Evolutionary conservation across 2,113 vertebrate genomes (phyloP).

Genomic region (Melanotaenia duboulayi): DNA sequence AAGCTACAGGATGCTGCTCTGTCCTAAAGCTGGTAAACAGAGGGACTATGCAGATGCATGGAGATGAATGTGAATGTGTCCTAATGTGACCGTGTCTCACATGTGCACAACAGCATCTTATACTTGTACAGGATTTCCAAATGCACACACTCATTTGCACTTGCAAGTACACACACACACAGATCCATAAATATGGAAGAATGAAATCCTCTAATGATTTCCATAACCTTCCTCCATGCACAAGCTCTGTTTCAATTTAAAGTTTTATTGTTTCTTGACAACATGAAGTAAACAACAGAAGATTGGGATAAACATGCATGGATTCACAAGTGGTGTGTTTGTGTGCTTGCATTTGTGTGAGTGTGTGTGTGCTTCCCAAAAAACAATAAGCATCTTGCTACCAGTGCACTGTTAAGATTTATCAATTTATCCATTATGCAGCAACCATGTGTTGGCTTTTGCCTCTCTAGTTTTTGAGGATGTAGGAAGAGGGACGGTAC

Average conservation of each 20-base stretch:
- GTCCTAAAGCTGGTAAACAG: conserved; percentile 44
- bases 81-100: conserved; percentile 28
- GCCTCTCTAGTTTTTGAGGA: conserved; percentile 16
- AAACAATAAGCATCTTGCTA: conserved; percentile 11
- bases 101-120: conserved; percentile 33
- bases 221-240: conserved; percentile 60
- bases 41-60: conserved; percentile 36
- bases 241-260: conserved; percentile 59
- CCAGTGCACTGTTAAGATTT: conserved; percentile 4
- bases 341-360: not conserved
- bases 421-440: not conserved
- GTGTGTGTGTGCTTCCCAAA: not conserved
- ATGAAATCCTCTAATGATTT: conserved; percentile 67
- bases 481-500: conserved; percentile 13
- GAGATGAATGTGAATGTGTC: conserved; percentile 14
- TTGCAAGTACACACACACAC: conserved; percentile 14
- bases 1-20: conserved; percentile 19
- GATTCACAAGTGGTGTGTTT: conserved; percentile 27
- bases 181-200: conserved; percentile 46
- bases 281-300: conserved; percentile 50
- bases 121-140: conserved; percentile 19
- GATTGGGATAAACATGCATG: conserved; percentile 55
- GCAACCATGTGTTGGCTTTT: not conserved
- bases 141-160: conserved; percentile 2
- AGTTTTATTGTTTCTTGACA: conserved; percentile 67